phyloP scores from a whole-genome alignment of 2,888 invertebrate species.

The Callyntrura guangdongensis region DNA sequence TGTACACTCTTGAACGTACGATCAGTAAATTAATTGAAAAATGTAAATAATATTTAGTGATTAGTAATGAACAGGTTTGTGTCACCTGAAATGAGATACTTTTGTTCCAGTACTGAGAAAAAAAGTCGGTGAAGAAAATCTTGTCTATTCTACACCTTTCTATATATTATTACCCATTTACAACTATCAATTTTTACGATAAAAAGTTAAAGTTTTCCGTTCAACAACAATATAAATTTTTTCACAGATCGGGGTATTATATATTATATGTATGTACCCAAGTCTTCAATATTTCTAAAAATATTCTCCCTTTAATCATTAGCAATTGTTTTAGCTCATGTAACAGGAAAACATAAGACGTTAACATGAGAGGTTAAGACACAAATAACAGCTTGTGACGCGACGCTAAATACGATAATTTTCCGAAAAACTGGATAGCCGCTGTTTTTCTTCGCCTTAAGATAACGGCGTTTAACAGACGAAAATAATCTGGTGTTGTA shows the following conservation, averaged over 20 bases:
- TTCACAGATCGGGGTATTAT: not conserved
- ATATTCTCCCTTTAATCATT: not conserved
- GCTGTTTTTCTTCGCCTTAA: not conserved
- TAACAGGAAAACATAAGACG: no score
- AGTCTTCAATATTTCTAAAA: not conserved
- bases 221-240: not conserved
- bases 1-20: not conserved
- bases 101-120: slow-evolving; percentile 30
- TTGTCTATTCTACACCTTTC: slow-evolving; percentile 10
- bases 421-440: no score
- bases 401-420: no score
- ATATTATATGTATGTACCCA: not conserved
- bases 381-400: no score
- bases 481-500: not conserved
- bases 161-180: slow-evolving; percentile 6
- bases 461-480: not conserved
- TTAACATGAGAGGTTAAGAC: no score
- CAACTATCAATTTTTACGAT: not conserved
- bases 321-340: not conserved
- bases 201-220: not conserved
- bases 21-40: slow-evolving; percentile 9
- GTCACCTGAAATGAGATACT: slow-evolving; percentile 68
- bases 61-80: slow-evolving; percentile 46
- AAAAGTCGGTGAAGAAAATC: slow-evolving; percentile 27
- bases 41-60: not conserved